These are phyloP conservation scores for Crotalus helleri DNA, from an alignment of 2,113 vertebrate species.

Conservation along the genomic window DNA sequence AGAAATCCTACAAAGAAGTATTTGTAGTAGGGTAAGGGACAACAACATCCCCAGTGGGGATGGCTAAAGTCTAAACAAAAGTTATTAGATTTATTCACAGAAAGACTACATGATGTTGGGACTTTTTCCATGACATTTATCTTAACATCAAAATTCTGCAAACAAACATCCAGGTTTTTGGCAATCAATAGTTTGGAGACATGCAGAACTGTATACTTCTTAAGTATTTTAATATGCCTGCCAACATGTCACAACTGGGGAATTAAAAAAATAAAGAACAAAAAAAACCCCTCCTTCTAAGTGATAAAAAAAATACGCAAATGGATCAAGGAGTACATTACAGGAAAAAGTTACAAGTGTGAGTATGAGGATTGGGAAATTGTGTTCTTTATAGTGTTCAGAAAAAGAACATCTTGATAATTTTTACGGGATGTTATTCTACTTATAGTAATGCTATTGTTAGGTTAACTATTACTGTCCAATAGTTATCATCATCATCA, in stretches of 20 bases:
- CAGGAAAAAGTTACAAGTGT: not conserved
- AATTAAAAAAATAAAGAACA: not conserved
- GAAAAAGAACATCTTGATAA: not conserved
- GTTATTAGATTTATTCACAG: not conserved
- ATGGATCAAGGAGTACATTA: not conserved
- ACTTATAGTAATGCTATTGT: not conserved
- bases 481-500: not conserved
- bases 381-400: not conserved
- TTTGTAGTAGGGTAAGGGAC: not conserved
- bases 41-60: not conserved
- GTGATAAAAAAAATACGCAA: not conserved
- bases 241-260: slow-evolving; percentile 4
- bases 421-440: not conserved
- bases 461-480: not conserved
- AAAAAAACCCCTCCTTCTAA: not conserved
- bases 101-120: not conserved
- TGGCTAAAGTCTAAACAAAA: not conserved
- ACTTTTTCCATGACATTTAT: slow-evolving; percentile 1
- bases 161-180: not conserved
- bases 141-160: slow-evolving; percentile 16
- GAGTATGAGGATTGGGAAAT: not conserved
- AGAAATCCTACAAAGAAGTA: not conserved
- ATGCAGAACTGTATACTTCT: not conserved
- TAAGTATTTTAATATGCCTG: slow-evolving; percentile 26
- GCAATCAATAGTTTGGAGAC: slow-evolving; percentile 16